A percentile compares a stretch with the other conserved stretches of the same genome.
Conservation (phyloP, 2,113 vertebrate genomes). For the Tetrao urogallus region DNA sequence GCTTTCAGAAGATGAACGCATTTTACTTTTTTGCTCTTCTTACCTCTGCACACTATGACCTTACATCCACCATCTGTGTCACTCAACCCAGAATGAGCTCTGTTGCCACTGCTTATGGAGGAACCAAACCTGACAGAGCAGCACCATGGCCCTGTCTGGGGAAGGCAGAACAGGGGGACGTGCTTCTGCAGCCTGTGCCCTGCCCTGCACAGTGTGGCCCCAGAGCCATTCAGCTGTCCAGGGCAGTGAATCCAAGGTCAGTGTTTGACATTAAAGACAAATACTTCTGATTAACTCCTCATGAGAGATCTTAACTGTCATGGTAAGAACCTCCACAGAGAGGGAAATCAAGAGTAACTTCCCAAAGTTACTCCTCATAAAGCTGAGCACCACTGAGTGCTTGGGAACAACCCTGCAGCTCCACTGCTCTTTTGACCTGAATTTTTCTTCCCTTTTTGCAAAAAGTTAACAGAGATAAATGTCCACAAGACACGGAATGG, state of each 20-base stretch:
- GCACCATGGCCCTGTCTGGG: background rate
- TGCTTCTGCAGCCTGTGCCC: background rate
- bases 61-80: background rate
- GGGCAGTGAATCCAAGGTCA: conserved; percentile 11
- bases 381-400: background rate
- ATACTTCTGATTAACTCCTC: background rate
- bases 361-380: background rate
- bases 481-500: background rate
- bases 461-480: background rate
- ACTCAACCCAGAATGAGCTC: background rate
- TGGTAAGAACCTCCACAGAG: background rate
- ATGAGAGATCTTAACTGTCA: background rate
- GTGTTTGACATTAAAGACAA: background rate
- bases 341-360: background rate
- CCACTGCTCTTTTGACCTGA: background rate
- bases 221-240: background rate
- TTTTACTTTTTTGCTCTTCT: background rate
- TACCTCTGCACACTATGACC: background rate
- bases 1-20: background rate
- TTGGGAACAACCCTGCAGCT: background rate
- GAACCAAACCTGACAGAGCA: background rate
- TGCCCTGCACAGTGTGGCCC: background rate
- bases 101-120: background rate
- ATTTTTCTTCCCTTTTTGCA: background rate
- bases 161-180: background rate